phyloP scores from a whole-genome alignment of 2,888 invertebrate species.

The Proisotoma minuta region DNA sequence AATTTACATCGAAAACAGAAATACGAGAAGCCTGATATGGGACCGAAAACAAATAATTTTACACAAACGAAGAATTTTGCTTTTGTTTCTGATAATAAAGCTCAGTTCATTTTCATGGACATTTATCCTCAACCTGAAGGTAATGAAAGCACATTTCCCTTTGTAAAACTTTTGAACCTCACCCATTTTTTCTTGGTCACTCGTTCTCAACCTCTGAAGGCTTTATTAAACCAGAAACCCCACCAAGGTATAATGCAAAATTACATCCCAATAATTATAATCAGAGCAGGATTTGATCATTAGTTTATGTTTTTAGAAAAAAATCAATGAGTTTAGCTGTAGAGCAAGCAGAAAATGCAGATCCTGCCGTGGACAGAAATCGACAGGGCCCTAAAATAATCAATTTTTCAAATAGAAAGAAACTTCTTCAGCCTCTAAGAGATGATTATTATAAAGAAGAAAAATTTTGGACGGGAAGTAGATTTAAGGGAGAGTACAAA shows the following conservation, averaged over 20 bases:
- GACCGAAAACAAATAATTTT: slow-evolving; percentile 2
- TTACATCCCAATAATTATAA: no score
- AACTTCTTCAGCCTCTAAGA: slow-evolving; percentile 30
- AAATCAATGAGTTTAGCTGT: slow-evolving; percentile 22
- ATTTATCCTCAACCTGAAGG: no score
- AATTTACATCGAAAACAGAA: slow-evolving; percentile 24
- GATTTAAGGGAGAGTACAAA: slow-evolving; percentile 35
- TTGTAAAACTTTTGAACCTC: no score
- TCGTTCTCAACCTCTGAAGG: no score
- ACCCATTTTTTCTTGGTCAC: no score
- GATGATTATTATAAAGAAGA: slow-evolving; percentile 40
- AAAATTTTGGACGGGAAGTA: slow-evolving; percentile 40
- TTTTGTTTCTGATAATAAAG: slow-evolving; percentile 21
- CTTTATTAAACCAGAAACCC: no score
- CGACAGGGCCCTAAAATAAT: slow-evolving; percentile 31
- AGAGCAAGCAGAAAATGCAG: slow-evolving; percentile 17
- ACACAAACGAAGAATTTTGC: slow-evolving; percentile 38
- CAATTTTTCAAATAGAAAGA: slow-evolving; percentile 27
- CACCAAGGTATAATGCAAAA: no score
- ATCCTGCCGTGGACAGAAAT: slow-evolving; percentile 25
- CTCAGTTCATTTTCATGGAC: slow-evolving; percentile 23
- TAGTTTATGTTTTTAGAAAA: no score
- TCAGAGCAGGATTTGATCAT: no score
- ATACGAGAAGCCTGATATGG: neutral
- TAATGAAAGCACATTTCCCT: no score